Base-by-base conservation (phyloP, 64 coral and sea anemone species). In the Stylophora pistillata region DNA sequence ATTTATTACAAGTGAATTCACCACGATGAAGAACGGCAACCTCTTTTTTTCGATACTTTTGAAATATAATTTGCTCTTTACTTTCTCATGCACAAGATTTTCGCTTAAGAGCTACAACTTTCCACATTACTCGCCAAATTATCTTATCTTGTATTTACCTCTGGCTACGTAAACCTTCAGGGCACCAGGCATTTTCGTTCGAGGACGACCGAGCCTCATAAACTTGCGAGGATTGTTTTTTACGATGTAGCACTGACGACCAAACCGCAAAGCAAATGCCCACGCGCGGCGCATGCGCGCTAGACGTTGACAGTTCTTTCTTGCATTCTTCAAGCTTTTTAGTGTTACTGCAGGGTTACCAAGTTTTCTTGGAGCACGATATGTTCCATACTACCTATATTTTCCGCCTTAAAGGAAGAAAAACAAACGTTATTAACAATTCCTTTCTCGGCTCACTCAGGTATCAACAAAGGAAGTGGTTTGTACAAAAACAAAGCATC, bases 131-230 rank as follows among this genome's bases (percentile, higher is more conserved):
- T 47, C 37, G 3, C 37, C 37, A 60, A 60, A 4, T 13, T 3
- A 77, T 10, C 18, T n/a, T 30, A 15, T 16, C 54, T 41, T 53
- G 25, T 29, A 13, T 65, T 82, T 82, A 82, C 78, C 78, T 65
- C 56, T 82, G 3, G 59, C 78, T 1, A 82, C 64, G 30, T 37
- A 82, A 62, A 82, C 78, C 30, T 82, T 82, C 58, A 82, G 78
- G 31, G 78, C 32, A 64, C 78, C 78, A 14, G 78, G 78, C 59
- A 61, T 82, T 82, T 33, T 65, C 29, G 78, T 82, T 82, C 78
- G 58, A 17, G 78, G 78, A 10, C 16, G 6, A 12, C 78, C 78
- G 16, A 13, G 64, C 59, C 41, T 82, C 14, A 59, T 64, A 66
- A 82, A 82, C 21, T 61, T 32, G 30, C 78, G 57, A 5, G 78